A percentile compares a stretch with the other conserved stretches of the same genome.
Evolutionary conservation across 2,797 vertebrate species (phyloP).

Genomic region (Erethizon dorsatum): DNA sequence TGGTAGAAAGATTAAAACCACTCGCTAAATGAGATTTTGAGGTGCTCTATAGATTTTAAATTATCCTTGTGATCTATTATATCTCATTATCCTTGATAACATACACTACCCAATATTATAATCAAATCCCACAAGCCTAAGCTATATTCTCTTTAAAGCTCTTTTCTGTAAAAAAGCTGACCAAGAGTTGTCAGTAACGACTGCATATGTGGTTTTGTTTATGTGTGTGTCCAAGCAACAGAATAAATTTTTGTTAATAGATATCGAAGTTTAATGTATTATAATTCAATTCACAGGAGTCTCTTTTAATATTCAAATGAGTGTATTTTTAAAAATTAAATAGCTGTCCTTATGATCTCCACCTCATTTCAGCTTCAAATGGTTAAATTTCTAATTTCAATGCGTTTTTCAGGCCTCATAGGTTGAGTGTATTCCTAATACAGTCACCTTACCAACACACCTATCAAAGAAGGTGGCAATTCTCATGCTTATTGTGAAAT

Average conservation of each 20-base stretch:
- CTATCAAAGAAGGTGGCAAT: slow-evolving; percentile 52
- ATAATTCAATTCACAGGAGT: slow-evolving; percentile 58
- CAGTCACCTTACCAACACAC: not conserved
- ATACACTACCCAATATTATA: not conserved
- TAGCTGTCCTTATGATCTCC: slow-evolving; percentile 19
- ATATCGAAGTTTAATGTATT: slow-evolving; percentile 57
- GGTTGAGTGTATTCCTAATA: not conserved
- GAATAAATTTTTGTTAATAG: not conserved
- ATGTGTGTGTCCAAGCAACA: not conserved
- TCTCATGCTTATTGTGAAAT: slow-evolving; percentile 51
- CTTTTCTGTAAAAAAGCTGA: not conserved
- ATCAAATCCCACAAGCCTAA: slow-evolving; percentile 38
- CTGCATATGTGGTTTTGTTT: slow-evolving; percentile 21
- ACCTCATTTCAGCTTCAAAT: slow-evolving; percentile 65
- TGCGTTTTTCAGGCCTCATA: slow-evolving; percentile 21
- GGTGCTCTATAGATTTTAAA: slow-evolving; percentile 71
- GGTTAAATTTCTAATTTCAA: slow-evolving; percentile 64
- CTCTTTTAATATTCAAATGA: slow-evolving; percentile 61
- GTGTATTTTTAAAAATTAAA: not conserved
- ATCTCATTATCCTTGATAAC: not conserved
- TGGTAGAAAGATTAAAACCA: slow-evolving; percentile 62
- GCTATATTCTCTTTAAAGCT: not conserved
- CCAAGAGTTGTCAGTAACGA: slow-evolving; percentile 15
- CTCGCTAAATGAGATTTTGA: slow-evolving; percentile 59
- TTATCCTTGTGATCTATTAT: slow-evolving; percentile 56